phyloP scores from a whole-genome alignment of 2,797 vertebrate species.

The Alectoris magna region DNA sequence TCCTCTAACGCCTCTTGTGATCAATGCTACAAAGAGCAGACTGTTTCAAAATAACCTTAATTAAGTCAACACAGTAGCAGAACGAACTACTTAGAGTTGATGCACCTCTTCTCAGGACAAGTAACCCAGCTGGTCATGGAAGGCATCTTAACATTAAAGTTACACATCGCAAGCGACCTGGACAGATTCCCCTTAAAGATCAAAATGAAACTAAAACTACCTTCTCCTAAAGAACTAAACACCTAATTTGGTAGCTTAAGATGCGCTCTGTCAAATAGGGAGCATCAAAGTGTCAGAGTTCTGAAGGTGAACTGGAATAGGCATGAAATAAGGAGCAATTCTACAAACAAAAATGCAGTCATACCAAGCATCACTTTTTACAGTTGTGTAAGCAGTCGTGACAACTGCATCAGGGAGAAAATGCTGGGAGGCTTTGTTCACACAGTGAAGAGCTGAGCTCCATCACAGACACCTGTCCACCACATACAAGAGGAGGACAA shows the following conservation, averaged over 20 bases:
- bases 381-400: neutral
- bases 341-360: neutral
- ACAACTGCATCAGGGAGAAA: neutral
- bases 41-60: constrained; percentile 1
- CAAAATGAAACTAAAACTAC: neutral
- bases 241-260: neutral
- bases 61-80: constrained; percentile 10
- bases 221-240: neutral
- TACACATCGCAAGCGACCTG: neutral
- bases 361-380: neutral
- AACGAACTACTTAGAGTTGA: neutral
- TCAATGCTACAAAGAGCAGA: constrained; percentile 14
- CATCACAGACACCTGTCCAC: neutral
- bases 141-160: neutral
- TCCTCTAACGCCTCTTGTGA: constrained; percentile 7
- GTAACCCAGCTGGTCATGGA: neutral
- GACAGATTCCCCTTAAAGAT: neutral
- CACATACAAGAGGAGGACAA: neutral
- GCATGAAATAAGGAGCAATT: neutral
- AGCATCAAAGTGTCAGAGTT: neutral
- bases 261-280: neutral
- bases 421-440: neutral
- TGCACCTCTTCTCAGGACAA: neutral
- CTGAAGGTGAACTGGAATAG: neutral
- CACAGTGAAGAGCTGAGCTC: neutral